Evolutionary conservation across 2,888 invertebrate species (phyloP), one percentile per base, ranked within the genome.

Genomic region (Andrena minutula): DNA sequence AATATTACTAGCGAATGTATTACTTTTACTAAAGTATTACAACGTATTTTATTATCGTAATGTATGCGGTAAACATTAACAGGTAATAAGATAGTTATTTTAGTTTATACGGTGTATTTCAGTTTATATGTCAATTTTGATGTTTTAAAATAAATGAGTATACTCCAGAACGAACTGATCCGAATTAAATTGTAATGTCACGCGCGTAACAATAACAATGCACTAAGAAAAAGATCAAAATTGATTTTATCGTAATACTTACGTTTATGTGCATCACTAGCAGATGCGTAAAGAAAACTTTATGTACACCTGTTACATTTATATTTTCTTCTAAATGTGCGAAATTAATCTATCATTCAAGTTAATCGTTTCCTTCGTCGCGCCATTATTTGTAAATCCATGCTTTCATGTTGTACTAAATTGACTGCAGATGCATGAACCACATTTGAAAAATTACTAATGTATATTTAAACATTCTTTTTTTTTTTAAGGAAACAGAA

Each of bases 321-420:
- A 78, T 75, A 56, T 20, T 76, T 79, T 82, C n/a, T 87, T 30
- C 75, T 79, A 65, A 73, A 83, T 76, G 71, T 60, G 58, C 51
- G 63, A 84, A 69, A 5, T 58, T 73, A 82, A 78, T 85, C 79
- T 83, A 49, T 80, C 79, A 74, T 84, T 75, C 7, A 32, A 28
- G 28, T 75, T 30, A 66, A 81, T n/a, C 70, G 64, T 73, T 80
- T 86, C 8, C 80, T 73, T 63, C 70, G 58, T 56, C 47, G 41
- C 30, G 84, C 82, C 85, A 69, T 87, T 90, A 89, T 84, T 82
- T 91, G 91, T 91, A 91, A 91, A 91, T 91, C 91, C 91, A 91
- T 91, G 89, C 80, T 79, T 80, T 73, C 75, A 78, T 12, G 64
- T 80, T 85, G 82, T 78, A 78, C 74, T 73, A 75, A 72, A 79